Base-by-base conservation (phyloP, 2,888 invertebrate genomes). In the Adelphocoris suturalis region DNA sequence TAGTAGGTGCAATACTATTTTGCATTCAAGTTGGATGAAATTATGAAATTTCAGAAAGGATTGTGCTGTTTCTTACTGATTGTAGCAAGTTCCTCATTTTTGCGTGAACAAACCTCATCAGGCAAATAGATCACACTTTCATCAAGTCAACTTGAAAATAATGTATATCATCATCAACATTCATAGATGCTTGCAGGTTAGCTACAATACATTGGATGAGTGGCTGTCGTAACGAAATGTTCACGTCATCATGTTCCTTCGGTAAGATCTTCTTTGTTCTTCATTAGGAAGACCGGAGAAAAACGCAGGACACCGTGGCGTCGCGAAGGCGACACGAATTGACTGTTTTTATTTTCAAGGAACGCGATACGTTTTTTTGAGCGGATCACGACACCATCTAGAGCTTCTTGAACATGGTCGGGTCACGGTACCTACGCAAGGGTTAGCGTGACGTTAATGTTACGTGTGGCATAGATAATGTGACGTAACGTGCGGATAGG, bases 391-490 rank as follows among this genome's bases (percentile, higher is more conserved):
- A 68, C 68, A 68, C 2, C 57, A n/a, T 57, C n/a, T 2, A 9
- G 19, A 68, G 68, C 27, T 27, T 27, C 19, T 68, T n/a, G 68
- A 14, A 52, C 68, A 68, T 4, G 12, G 27, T 68, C 19, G 12
- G 23, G 19, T 12, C 68, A 68, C 23, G 68, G 23, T 68, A n/a
- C n/a, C n/a, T n/a, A 68, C 52, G 52, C 16, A 11, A 52, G 52
- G 27, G 68, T 4, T 68, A 13, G 68, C 68, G 68, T 68, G 68
- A 19, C 68, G 27, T 23, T 23, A 19, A 23, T 5, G 68, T 68
- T 68, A 68, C 68, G 68, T 68, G 68, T 68, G 7, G 68, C 68
- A 68, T 13, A 23, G 27, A 68, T 68, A 68, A 19, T 23, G 68
- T 68, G 68, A 68, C 23, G 23, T 9, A 68, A 68, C 68, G 16